These are phyloP conservation scores for Bergia puertoricense DNA, from an alignment of 92 coral and sea anemone species.

Conservation along the genomic window DNA sequence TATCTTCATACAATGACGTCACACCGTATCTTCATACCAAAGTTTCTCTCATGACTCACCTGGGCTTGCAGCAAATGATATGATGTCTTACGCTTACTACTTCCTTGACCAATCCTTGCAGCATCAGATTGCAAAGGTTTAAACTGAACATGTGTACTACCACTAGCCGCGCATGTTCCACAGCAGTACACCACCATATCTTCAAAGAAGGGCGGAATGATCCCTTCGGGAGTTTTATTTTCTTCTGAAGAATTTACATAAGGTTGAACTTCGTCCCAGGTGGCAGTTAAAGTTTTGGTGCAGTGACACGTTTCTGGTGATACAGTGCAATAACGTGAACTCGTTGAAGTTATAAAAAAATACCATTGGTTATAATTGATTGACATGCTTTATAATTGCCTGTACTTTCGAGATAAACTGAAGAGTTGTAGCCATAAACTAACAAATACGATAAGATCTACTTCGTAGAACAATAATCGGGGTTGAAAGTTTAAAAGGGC, in stretches of 20 bases:
- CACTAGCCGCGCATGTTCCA: constrained; percentile 59
- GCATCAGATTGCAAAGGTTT: constrained; percentile 26
- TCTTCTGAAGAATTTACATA: constrained; percentile 44
- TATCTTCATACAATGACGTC: too few species aligned
- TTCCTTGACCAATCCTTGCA: not conserved
- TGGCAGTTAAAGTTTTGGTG: constrained; percentile 52
- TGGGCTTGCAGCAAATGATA: not conserved
- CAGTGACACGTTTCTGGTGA: constrained; percentile 74
- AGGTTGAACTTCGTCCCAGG: constrained; percentile 66
- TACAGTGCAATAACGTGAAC: too few species aligned
- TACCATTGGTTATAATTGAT: too few species aligned
- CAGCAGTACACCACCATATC: constrained; percentile 62
- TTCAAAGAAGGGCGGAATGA: constrained; percentile 64
- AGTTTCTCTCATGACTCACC: not conserved
- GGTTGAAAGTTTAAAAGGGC: too few species aligned
- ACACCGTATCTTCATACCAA: too few species aligned
- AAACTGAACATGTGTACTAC: constrained; percentile 28
- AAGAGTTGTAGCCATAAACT: too few species aligned
- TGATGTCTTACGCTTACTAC: not conserved
- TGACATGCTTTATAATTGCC: too few species aligned
- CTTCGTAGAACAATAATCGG: too few species aligned
- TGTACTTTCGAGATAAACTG: too few species aligned
- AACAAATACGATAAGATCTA: too few species aligned
- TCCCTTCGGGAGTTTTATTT: constrained; percentile 40
- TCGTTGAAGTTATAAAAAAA: too few species aligned